phyloP scores from a whole-genome alignment of 1,140 invertebrate species.

The Globodera ellingtonae region DNA sequence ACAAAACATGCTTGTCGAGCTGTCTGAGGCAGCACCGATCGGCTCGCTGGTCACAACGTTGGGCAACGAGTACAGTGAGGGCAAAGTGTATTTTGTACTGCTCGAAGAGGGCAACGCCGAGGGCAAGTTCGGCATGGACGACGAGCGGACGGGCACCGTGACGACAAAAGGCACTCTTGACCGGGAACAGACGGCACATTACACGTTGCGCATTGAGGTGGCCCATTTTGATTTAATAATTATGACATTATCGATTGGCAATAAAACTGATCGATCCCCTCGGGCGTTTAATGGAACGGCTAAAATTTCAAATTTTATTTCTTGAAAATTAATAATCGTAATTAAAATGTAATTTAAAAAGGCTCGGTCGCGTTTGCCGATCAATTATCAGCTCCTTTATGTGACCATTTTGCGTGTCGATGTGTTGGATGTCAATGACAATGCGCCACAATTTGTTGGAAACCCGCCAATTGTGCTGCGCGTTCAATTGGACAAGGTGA shows the following conservation, averaged over 20 bases:
- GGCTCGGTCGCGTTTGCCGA: slow-evolving; percentile 43
- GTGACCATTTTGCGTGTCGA: slow-evolving; percentile 25
- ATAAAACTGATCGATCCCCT: no score
- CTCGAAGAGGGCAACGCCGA: slow-evolving; percentile 59
- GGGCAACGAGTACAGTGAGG: background rate
- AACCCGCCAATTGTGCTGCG: slow-evolving; percentile 45
- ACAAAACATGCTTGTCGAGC: slow-evolving; percentile 34
- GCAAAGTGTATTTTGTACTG: slow-evolving; percentile 5
- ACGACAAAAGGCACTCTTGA: slow-evolving; percentile 24
- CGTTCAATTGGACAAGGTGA: slow-evolving; percentile 20
- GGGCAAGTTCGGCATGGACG: slow-evolving; percentile 57
- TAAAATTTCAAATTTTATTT: background rate
- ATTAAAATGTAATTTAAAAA: slow-evolving; percentile 16
- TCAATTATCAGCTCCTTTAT: slow-evolving; percentile 27
- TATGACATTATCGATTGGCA: no score
- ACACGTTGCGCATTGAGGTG: slow-evolving; percentile 31
- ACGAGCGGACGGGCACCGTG: slow-evolving; percentile 31
- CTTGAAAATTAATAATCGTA: slow-evolving; percentile 38
- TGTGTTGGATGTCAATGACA: slow-evolving; percentile 62
- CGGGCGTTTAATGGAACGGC: no score
- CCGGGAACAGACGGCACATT: slow-evolving; percentile 21
- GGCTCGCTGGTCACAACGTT: slow-evolving; percentile 18
- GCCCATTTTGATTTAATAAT: no score
- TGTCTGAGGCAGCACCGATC: slow-evolving; percentile 17
- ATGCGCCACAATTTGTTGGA: slow-evolving; percentile 56